Conservation (phyloP, 2,113 vertebrate species). For the Psittacara wagleri region DNA sequence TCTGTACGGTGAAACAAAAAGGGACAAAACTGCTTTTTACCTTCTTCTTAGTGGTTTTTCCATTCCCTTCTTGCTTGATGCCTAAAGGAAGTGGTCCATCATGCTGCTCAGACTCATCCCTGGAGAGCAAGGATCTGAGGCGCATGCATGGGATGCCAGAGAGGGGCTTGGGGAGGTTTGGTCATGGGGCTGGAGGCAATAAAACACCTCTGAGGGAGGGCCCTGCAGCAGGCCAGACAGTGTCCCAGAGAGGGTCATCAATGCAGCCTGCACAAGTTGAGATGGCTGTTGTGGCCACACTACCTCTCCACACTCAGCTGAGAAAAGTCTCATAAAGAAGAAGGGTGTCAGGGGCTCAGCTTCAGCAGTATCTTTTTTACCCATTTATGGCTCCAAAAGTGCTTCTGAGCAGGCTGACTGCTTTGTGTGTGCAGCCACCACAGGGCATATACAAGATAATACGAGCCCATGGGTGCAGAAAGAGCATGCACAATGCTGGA, state of each 20-base stretch:
- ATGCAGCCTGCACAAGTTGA: not conserved
- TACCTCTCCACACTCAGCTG: not conserved
- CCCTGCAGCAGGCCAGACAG: not conserved
- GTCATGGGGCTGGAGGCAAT: not conserved
- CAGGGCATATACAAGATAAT: not conserved
- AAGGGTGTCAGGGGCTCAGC: not conserved
- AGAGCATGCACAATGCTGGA: not conserved
- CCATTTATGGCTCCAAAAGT: not conserved
- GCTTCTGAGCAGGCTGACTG: not conserved
- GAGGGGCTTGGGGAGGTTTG: not conserved
- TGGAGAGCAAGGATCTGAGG: not conserved
- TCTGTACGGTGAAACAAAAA: not conserved
- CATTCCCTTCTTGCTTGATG: not conserved
- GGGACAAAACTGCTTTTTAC: not conserved
- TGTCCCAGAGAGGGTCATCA: not conserved
- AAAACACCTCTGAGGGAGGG: not conserved
- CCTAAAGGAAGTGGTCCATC: not conserved
- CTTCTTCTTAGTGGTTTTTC: not conserved
- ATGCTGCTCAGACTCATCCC: not conserved
- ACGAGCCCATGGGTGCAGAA: not conserved
- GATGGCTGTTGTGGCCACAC: not conserved
- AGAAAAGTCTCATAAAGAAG: not conserved
- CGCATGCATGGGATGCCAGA: not conserved
- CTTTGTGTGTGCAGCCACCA: not conserved
- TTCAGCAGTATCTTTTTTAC: not conserved